phyloP scores from a whole-genome alignment of 2,113 vertebrate species.

The Xiphophorus maculatus region DNA sequence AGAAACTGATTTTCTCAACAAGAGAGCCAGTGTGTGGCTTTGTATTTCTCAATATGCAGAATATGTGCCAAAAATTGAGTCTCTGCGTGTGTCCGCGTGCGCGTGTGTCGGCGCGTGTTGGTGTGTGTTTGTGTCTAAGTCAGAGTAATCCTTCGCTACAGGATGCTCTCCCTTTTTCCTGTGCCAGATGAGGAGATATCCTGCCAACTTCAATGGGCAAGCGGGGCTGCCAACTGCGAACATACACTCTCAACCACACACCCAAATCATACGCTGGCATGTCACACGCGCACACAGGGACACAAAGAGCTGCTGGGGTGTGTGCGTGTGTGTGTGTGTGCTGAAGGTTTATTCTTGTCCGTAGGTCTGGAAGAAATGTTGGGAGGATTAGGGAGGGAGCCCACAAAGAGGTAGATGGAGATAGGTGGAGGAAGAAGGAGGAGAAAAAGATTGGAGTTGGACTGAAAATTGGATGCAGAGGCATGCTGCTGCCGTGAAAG shows the following conservation, averaged over 20 bases:
- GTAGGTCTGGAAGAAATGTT: slow-evolving; percentile 60
- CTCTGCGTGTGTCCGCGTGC: slow-evolving; percentile 22
- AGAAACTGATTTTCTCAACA: slow-evolving; percentile 27
- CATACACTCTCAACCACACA: slow-evolving; percentile 45
- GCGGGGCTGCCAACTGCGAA: slow-evolving; percentile 58
- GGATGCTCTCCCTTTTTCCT: slow-evolving; percentile 70
- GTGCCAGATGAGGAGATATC: slow-evolving; percentile 75
- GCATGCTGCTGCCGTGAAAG: slow-evolving; percentile 58
- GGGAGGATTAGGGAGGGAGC: slow-evolving; percentile 51
- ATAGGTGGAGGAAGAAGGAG: slow-evolving; percentile 26
- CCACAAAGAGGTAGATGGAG: slow-evolving; percentile 57
- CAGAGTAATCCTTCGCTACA: slow-evolving; percentile 75
- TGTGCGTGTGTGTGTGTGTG: slow-evolving; percentile 2
- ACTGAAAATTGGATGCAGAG: slow-evolving; percentile 40
- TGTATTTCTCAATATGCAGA: slow-evolving; percentile 50
- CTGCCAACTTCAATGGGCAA: slow-evolving; percentile 71
- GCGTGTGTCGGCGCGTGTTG: slow-evolving; percentile 44
- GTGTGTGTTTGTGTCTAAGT: slow-evolving; percentile 59
- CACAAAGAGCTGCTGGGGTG: slow-evolving; percentile 20
- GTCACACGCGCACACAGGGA: slow-evolving; percentile 46
- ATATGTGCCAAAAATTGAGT: slow-evolving; percentile 37
- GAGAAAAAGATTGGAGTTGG: slow-evolving; percentile 5
- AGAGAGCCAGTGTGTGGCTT: slow-evolving; percentile 35
- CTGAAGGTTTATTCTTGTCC: slow-evolving; percentile 60
- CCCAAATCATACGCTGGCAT: slow-evolving; percentile 48